Evolutionary conservation across 2,888 invertebrate genomes (phyloP).

Genomic region (Philereme transversata): DNA sequence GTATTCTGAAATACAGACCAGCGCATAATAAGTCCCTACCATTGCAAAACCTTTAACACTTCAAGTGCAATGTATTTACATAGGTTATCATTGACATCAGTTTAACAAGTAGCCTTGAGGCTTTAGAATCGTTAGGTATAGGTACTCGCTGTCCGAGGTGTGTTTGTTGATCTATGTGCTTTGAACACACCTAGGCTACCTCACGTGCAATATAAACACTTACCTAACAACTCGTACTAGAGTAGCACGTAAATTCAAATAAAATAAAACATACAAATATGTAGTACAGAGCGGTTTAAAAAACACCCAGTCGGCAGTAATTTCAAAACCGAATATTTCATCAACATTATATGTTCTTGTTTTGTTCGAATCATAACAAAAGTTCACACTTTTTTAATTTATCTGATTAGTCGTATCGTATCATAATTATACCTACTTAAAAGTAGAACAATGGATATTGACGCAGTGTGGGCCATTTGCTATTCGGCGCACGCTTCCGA

Average conservation of each 20-base stretch:
- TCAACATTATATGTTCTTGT: background rate
- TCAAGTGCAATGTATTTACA: constrained; percentile 64
- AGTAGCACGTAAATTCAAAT: no score
- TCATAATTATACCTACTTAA: background rate
- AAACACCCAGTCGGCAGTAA: background rate
- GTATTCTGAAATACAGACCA: no score
- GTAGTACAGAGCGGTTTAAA: constrained; percentile 1
- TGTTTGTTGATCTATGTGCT: constrained; percentile 20
- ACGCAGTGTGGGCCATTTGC: constrained; percentile 55
- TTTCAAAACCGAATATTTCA: constrained; percentile 16
- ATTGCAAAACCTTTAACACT: constrained; percentile 45
- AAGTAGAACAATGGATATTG: constrained; percentile 46
- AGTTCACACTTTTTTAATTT: constrained; percentile 29
- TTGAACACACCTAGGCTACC: constrained; percentile 4
- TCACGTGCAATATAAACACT: background rate
- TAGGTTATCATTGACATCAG: constrained; percentile 47
- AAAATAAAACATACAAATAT: no score
- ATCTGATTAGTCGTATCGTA: constrained; percentile 28
- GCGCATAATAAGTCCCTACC: constrained; percentile 6
- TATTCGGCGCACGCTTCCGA: constrained; percentile 61
- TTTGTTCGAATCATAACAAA: constrained; percentile 6
- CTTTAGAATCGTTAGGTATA: constrained; percentile 35
- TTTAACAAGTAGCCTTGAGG: constrained; percentile 65
- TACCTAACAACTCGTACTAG: background rate
- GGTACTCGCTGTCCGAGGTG: constrained; percentile 15